phyloP scores from a whole-genome alignment of 2,888 invertebrate genomes.

The Trichopria drosophilae region DNA sequence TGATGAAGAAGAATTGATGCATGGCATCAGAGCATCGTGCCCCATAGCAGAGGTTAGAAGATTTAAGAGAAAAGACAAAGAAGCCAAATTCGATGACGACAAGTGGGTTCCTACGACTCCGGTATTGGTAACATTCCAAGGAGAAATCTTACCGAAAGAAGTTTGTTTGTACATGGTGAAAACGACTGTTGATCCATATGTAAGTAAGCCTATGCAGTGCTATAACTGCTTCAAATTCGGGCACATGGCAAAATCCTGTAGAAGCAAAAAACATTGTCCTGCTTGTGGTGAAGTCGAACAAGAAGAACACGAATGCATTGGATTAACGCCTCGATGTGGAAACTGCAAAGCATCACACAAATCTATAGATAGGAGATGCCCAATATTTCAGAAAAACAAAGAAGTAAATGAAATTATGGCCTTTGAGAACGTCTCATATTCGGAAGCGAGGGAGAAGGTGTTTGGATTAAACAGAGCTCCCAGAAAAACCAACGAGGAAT shows the following conservation, averaged over 20 bases:
- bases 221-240: slow-evolving; percentile 18
- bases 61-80: slow-evolving; percentile 8
- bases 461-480: neutral
- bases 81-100: slow-evolving; percentile 5
- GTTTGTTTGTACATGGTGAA: slow-evolving; percentile 9
- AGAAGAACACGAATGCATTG: neutral
- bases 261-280: neutral
- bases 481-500: slow-evolving; percentile 11
- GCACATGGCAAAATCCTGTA: slow-evolving; percentile 5
- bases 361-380: neutral
- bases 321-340: slow-evolving; percentile 2
- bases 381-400: slow-evolving; percentile 4
- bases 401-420: slow-evolving; percentile 12
- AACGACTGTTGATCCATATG: slow-evolving; percentile 9
- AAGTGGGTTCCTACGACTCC: slow-evolving; percentile 18
- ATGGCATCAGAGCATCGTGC: neutral
- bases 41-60: slow-evolving; percentile 4
- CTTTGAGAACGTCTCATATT: slow-evolving; percentile 13
- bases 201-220: slow-evolving; percentile 5
- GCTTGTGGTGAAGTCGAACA: neutral
- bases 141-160: slow-evolving; percentile 9
- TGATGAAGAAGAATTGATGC: neutral
- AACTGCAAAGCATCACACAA: slow-evolving; percentile 13
- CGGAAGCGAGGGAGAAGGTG: slow-evolving; percentile 10
- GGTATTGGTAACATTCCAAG: slow-evolving; percentile 10